These are phyloP conservation scores for Psammodynastes pulverulentus DNA, from an alignment of 2,113 vertebrate species.

Conservation along the genomic window DNA sequence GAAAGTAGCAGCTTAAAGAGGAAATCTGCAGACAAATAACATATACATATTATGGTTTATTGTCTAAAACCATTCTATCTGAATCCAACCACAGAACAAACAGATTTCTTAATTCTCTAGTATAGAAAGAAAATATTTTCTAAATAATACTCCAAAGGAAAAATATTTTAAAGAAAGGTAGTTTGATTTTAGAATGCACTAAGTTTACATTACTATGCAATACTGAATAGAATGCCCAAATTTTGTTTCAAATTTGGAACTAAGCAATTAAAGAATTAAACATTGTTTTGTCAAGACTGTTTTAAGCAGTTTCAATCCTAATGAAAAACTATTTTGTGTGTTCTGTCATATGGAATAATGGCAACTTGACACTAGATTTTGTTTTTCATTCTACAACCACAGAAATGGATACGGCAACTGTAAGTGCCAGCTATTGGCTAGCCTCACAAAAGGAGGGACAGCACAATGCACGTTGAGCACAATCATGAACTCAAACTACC, in stretches of 20 bases:
- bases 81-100: not conserved
- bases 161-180: not conserved
- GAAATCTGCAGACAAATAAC: not conserved
- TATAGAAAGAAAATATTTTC: not conserved
- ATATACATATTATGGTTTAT: not conserved
- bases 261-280: not conserved
- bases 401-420: not conserved
- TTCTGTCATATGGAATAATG: not conserved
- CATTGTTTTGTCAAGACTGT: not conserved
- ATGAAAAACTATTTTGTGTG: not conserved
- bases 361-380: not conserved
- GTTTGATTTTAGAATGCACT: constrained; percentile 19
- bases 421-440: not conserved
- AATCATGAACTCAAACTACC: not conserved
- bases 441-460: not conserved
- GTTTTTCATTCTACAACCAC: not conserved
- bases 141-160: not conserved
- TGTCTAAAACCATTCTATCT: not conserved
- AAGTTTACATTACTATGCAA: constrained; percentile 22
- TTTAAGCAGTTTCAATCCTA: not conserved
- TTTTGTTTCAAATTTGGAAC: not conserved
- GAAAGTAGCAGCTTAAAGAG: not conserved
- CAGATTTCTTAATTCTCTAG: not conserved
- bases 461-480: not conserved
- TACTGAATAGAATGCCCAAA: not conserved